These are phyloP conservation scores for Isurus oxyrinchus DNA, from an alignment of 2,113 vertebrate genomes.

Conservation along the genomic window DNA sequence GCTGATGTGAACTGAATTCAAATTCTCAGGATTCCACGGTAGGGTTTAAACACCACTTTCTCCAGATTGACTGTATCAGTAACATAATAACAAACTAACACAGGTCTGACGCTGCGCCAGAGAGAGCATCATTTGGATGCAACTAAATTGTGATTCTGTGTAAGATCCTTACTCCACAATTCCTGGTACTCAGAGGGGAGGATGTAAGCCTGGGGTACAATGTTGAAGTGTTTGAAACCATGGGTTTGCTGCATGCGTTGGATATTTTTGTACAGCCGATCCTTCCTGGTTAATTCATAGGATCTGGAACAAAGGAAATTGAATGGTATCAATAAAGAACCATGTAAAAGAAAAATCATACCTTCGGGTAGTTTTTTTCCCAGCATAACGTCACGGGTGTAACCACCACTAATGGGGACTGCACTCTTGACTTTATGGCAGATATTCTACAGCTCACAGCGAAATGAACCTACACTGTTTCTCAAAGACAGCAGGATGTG, in stretches of 20 bases:
- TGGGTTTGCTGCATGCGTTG: slow-evolving; percentile 87
- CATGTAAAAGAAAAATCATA: not conserved
- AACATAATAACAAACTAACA: not conserved
- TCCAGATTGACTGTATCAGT: not conserved
- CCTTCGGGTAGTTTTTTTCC: not conserved
- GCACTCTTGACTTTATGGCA: not conserved
- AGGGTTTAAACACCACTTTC: not conserved
- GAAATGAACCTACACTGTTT: not conserved
- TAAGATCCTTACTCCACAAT: slow-evolving; percentile 82
- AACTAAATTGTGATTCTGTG: not conserved
- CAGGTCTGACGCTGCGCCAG: not conserved
- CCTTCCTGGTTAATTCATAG: slow-evolving; percentile 92
- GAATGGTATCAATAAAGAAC: not conserved
- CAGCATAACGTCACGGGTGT: not conserved
- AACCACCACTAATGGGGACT: not conserved
- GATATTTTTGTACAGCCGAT: slow-evolving; percentile 90
- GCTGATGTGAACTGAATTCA: not conserved
- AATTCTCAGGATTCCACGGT: not conserved
- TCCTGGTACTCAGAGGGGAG: slow-evolving; percentile 85
- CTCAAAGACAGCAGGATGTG: not conserved
- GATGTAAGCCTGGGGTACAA: slow-evolving; percentile 88
- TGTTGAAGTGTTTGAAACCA: slow-evolving; percentile 85
- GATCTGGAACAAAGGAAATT: slow-evolving; percentile 63
- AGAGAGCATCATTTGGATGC: not conserved
- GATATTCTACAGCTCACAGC: not conserved